Conservation (phyloP, 2,888 invertebrate species). For the Spodoptera picta region DNA sequence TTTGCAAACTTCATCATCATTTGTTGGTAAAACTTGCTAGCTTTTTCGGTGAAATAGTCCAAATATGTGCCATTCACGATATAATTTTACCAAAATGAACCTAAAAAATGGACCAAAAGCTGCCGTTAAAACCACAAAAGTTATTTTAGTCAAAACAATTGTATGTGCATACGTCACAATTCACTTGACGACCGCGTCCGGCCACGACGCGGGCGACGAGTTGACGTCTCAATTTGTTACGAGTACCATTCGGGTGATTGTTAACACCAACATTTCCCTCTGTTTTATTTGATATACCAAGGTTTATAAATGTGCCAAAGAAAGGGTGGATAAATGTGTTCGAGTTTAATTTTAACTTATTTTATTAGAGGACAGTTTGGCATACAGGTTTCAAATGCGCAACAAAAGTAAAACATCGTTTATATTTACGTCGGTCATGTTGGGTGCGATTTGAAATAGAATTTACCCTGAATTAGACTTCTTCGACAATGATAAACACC, state of each 20-base stretch:
- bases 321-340: not conserved
- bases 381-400: not conserved
- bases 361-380: constrained; percentile 1
- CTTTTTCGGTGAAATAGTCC: too few species aligned
- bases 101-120: constrained; percentile 11
- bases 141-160: constrained; percentile 63
- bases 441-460: constrained; percentile 20
- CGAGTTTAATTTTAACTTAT: constrained; percentile 1
- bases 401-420: constrained; percentile 7
- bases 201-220: constrained; percentile 43
- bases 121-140: constrained; percentile 28
- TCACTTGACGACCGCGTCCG: constrained; percentile 68
- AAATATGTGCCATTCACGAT: not conserved
- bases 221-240: constrained; percentile 58
- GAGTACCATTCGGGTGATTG: constrained; percentile 48
- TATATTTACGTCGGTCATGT: constrained; percentile 10
- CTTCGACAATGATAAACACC: constrained; percentile 46
- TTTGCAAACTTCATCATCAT: too few species aligned
- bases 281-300: constrained; percentile 35
- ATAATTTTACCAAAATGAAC: not conserved
- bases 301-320: constrained; percentile 27
- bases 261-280: constrained; percentile 38
- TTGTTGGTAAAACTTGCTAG: too few species aligned
- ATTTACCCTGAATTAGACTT: constrained; percentile 17
- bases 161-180: constrained; percentile 55